A percentile compares a stretch with the other conserved stretches of the same genome.
phyloP scores from a whole-genome alignment of 2,113 vertebrate species.

The Epinephelus moara region DNA sequence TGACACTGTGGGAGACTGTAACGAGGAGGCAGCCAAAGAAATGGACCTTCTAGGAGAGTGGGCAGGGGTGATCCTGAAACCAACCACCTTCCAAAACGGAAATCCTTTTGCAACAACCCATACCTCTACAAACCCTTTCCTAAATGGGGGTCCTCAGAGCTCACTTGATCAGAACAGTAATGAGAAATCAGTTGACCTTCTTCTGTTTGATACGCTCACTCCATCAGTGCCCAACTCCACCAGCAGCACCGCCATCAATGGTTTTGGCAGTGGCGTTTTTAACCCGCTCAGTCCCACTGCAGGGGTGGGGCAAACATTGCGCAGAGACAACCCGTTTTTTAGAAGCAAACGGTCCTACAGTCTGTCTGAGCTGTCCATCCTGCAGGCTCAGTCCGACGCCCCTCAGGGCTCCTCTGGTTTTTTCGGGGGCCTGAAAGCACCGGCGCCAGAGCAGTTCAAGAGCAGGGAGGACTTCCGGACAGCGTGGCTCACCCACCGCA shows the following conservation, averaged over 20 bases:
- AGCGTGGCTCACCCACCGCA: slow-evolving; percentile 95
- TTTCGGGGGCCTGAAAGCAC: slow-evolving; percentile 91
- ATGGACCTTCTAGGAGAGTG: slow-evolving; percentile 90
- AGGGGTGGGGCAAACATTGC: slow-evolving; percentile 75
- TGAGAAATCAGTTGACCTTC: slow-evolving; percentile 84
- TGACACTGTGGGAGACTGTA: slow-evolving; percentile 89
- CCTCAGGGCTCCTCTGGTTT: slow-evolving; percentile 77
- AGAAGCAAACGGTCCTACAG: slow-evolving; percentile 97
- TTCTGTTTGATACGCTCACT: slow-evolving; percentile 87
- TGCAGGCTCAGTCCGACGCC: slow-evolving; percentile 88
- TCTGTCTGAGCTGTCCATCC: slow-evolving; percentile 93
- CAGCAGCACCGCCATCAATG: slow-evolving; percentile 76
- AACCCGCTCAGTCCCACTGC: slow-evolving; percentile 70
- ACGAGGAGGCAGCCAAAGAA: slow-evolving; percentile 89
- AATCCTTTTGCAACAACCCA: slow-evolving; percentile 90
- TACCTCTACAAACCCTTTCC: slow-evolving; percentile 92
- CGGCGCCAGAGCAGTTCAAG: slow-evolving; percentile 94
- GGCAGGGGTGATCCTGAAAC: slow-evolving; percentile 81
- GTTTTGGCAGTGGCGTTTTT: slow-evolving; percentile 80
- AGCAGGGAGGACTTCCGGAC: slow-evolving; percentile 96
- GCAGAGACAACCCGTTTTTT: slow-evolving; percentile 94
- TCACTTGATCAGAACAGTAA: slow-evolving; percentile 76
- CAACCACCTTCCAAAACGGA: slow-evolving; percentile 79
- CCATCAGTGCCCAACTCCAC: slow-evolving; percentile 73
- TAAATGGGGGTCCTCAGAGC: slow-evolving; percentile 81